A percentile compares a stretch with the other conserved stretches of the same genome.
Conservation (phyloP, 1,140 invertebrate species). For the Ceratoteleas bidentatus region DNA sequence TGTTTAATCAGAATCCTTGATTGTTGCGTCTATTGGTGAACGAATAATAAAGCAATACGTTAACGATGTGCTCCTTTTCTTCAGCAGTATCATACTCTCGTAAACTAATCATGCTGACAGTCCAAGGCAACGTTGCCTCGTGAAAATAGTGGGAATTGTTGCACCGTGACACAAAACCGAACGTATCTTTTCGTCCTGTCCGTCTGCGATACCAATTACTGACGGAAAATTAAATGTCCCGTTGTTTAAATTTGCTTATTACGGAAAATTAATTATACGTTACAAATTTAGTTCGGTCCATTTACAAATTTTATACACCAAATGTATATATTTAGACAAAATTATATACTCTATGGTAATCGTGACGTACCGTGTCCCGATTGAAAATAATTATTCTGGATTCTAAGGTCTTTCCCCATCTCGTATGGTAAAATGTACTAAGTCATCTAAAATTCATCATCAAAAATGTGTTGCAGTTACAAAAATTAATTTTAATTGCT, state of each 20-base stretch:
- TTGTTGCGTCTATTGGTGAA: conserved; percentile 35
- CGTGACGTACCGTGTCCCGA: too few species aligned
- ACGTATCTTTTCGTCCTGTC: conserved; percentile 31
- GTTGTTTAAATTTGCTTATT: not conserved
- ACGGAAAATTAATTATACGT: too few species aligned
- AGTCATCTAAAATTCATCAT: too few species aligned
- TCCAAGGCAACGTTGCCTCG: conserved; percentile 49
- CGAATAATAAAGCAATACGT: conserved; percentile 46
- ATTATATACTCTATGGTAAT: too few species aligned
- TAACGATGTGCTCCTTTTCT: conserved; percentile 50
- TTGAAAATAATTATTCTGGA: too few species aligned
- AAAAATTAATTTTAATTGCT: too few species aligned
- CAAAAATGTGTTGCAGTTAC: too few species aligned
- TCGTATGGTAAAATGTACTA: too few species aligned
- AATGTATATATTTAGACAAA: too few species aligned
- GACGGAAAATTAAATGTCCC: conserved; percentile 4
- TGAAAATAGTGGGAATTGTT: conserved; percentile 47
- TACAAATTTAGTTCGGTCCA: too few species aligned
- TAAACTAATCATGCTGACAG: conserved; percentile 64
- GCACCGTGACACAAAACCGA: conserved; percentile 39
- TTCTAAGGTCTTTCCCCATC: too few species aligned
- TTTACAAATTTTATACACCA: too few species aligned
- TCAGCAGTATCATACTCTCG: conserved; percentile 52
- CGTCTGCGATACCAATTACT: conserved; percentile 18
- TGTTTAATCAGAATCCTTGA: conserved; percentile 14